Percentiles rank a stretch among this genome's conserved stretches.
These are phyloP conservation scores for Diadegma fenestrale DNA, from an alignment of 2,888 invertebrate species.

Conservation along the genomic window DNA sequence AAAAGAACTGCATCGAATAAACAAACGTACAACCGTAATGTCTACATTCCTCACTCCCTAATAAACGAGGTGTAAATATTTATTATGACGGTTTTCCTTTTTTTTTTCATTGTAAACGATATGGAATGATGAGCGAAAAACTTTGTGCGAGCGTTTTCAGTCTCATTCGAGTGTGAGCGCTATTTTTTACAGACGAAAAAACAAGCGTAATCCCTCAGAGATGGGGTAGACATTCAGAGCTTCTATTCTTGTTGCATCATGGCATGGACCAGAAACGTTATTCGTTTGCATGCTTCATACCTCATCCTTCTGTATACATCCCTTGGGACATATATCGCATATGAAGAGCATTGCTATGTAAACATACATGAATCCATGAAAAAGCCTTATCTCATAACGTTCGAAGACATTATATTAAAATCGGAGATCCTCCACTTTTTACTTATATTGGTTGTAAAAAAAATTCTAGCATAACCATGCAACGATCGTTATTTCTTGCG, in stretches of 20 bases:
- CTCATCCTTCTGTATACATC: conserved; percentile 41
- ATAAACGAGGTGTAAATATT: not conserved
- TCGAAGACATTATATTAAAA: conserved; percentile 53
- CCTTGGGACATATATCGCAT: conserved; percentile 28
- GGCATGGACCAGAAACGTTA: conserved; percentile 35
- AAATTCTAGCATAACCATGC: conserved; percentile 30
- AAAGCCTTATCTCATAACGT: conserved; percentile 42
- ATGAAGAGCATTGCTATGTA: not conserved
- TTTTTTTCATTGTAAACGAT: not conserved
- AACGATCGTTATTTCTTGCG: conserved; percentile 43
- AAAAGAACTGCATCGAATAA: not conserved
- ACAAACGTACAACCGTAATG: not conserved
- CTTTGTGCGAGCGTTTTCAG: not conserved
- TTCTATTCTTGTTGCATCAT: conserved; percentile 47
- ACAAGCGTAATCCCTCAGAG: conserved; percentile 31
- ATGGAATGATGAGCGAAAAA: not conserved
- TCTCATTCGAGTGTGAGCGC: not conserved
- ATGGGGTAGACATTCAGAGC: conserved; percentile 25
- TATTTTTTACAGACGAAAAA: conserved; percentile 41
- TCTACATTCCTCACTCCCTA: not conserved
- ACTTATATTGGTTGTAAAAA: conserved; percentile 31
- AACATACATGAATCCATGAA: conserved; percentile 4
- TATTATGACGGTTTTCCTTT: not conserved
- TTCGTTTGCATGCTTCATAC: conserved; percentile 40
- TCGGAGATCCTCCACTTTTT: conserved; percentile 20